These are phyloP conservation scores for Eilema sororculum DNA, from an alignment of 2,888 invertebrate species.

Conservation along the genomic window DNA sequence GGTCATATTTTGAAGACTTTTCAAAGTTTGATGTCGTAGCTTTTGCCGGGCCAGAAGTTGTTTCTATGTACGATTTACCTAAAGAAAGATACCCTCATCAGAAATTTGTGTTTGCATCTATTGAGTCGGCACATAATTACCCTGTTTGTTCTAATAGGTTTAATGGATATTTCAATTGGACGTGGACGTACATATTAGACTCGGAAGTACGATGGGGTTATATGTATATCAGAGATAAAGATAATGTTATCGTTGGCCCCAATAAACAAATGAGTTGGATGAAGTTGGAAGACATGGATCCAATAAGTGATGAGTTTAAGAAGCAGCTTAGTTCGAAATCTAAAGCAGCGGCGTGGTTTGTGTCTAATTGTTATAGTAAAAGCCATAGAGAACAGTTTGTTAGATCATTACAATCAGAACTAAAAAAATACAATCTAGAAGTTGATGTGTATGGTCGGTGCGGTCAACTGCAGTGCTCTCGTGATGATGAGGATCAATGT, in stretches of 20 bases:
- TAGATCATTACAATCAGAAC: slow-evolving; percentile 41
- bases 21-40: slow-evolving; percentile 69
- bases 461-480: slow-evolving; percentile 55
- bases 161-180: slow-evolving; percentile 72
- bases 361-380: slow-evolving; percentile 58
- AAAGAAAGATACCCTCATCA: slow-evolving; percentile 56
- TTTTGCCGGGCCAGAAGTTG: slow-evolving; percentile 67
- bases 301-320: slow-evolving; percentile 54
- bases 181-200: slow-evolving; percentile 69
- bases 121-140: slow-evolving; percentile 69
- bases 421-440: slow-evolving; percentile 50
- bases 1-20: slow-evolving; percentile 52
- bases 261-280: slow-evolving; percentile 63
- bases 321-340: slow-evolving; percentile 50
- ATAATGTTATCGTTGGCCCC: slow-evolving; percentile 59
- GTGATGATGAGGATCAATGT: slow-evolving; percentile 46
- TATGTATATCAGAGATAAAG: slow-evolving; percentile 57
- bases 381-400: slow-evolving; percentile 52
- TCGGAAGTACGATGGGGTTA: slow-evolving; percentile 69
- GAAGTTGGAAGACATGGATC: slow-evolving; percentile 58
- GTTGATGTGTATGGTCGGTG: slow-evolving; percentile 65
- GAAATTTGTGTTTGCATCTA: slow-evolving; percentile 68
- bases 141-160: slow-evolving; percentile 55
- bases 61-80: slow-evolving; percentile 43
- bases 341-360: slow-evolving; percentile 65